Evolutionary conservation across 2,888 invertebrate species (phyloP).

Genomic region (Dryocosmus kuriphilus): DNA sequence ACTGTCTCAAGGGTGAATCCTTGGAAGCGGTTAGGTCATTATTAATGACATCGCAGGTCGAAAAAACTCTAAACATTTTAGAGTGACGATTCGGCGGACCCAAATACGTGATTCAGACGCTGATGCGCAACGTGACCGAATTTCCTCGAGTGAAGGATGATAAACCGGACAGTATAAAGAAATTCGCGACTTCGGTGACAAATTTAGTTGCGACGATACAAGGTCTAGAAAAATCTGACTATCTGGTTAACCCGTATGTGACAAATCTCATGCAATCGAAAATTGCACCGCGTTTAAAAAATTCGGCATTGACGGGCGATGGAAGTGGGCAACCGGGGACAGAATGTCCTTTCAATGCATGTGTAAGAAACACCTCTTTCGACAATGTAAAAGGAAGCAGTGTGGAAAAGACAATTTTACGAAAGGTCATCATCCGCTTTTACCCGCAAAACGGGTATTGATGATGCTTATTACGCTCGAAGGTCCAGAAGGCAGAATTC

Average conservation of each 20-base stretch:
- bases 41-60: neutral
- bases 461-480: too few species aligned
- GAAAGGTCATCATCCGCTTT: too few species aligned
- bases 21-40: neutral
- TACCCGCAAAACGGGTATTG: too few species aligned
- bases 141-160: neutral
- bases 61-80: neutral
- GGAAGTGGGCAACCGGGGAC: too few species aligned
- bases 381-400: too few species aligned
- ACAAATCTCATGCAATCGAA: neutral
- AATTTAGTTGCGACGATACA: constrained; percentile 10
- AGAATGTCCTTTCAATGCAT: too few species aligned
- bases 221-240: neutral
- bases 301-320: neutral
- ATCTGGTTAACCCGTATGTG: neutral
- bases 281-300: neutral
- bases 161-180: neutral
- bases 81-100: constrained; percentile 13
- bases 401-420: too few species aligned
- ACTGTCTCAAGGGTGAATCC: neutral
- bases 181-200: neutral
- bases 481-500: too few species aligned
- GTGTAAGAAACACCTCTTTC: too few species aligned
- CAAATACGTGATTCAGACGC: neutral
- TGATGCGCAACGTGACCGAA: neutral